Evolutionary conservation across 2,113 vertebrate species (phyloP).

Genomic region (Peromyscus californicus): DNA sequence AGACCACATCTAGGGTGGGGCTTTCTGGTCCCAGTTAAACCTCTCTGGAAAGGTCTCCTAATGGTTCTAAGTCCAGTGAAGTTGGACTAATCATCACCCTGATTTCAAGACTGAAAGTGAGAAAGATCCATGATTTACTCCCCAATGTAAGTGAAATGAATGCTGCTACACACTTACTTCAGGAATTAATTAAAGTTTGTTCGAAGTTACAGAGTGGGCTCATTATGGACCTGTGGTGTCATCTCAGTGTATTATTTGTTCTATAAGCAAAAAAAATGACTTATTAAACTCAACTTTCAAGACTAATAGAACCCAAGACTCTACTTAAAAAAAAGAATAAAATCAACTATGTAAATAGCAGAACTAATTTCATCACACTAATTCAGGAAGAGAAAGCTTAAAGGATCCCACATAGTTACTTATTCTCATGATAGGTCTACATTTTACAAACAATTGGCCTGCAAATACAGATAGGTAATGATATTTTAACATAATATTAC

Average conservation of each 20-base stretch:
- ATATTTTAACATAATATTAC: conserved; percentile 17
- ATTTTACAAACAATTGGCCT: background rate
- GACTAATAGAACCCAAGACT: background rate
- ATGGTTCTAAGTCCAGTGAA: background rate
- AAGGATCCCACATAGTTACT: background rate
- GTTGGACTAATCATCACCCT: background rate
- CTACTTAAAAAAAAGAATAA: conserved; percentile 16
- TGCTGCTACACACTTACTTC: background rate
- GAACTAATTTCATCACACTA: background rate
- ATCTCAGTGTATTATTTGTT: background rate
- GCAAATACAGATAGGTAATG: background rate
- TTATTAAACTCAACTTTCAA: conserved; percentile 50
- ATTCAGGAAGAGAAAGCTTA: conserved; percentile 18
- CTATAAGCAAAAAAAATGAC: background rate
- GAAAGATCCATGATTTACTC: background rate
- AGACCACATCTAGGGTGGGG: background rate
- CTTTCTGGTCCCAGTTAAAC: background rate
- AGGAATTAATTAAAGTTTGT: background rate
- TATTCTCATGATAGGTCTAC: background rate
- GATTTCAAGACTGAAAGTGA: background rate
- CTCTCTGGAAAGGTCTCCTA: background rate
- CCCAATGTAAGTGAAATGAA: background rate
- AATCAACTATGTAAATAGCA: background rate
- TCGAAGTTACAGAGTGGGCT: background rate
- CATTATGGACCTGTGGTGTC: background rate